These are phyloP conservation scores for Ormyrus labotus DNA, from an alignment of 2,888 invertebrate species.

Conservation along the genomic window DNA sequence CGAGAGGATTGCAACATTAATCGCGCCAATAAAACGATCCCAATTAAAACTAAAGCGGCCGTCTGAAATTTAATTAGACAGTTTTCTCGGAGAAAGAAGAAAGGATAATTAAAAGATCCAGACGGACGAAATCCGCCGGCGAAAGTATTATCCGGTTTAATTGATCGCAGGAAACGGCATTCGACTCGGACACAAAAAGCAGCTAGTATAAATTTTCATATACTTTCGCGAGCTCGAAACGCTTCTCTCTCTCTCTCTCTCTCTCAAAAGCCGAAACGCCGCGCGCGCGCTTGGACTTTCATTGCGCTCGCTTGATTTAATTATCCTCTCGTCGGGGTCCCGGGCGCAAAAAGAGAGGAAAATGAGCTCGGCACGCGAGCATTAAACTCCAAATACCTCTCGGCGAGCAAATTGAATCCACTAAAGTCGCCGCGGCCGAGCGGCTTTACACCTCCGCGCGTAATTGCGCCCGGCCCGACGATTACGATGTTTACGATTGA, in stretches of 20 bases:
- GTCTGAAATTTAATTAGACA: slow-evolving; percentile 35
- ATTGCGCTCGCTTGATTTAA: slow-evolving; percentile 24
- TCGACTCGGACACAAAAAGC: not conserved
- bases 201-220: not conserved
- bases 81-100: slow-evolving; percentile 18
- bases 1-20: too few species aligned
- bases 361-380: not conserved
- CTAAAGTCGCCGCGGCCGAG: too few species aligned
- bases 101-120: slow-evolving; percentile 22
- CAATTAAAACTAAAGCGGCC: slow-evolving; percentile 27
- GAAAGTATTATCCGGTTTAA: slow-evolving; percentile 9
- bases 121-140: slow-evolving; percentile 5
- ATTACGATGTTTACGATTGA: slow-evolving; percentile 45
- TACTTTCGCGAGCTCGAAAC: too few species aligned
- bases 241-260: too few species aligned
- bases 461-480: not conserved
- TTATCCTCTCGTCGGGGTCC: not conserved
- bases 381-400: not conserved
- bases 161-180: slow-evolving; percentile 24
- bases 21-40: slow-evolving; percentile 13
- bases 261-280: not conserved
- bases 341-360: not conserved
- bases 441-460: not conserved
- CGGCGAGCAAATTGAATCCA: slow-evolving; percentile 17
- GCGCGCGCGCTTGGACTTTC: not conserved